Conservation (phyloP, 2,888 invertebrate species). For the Mactromeris polynyma region DNA sequence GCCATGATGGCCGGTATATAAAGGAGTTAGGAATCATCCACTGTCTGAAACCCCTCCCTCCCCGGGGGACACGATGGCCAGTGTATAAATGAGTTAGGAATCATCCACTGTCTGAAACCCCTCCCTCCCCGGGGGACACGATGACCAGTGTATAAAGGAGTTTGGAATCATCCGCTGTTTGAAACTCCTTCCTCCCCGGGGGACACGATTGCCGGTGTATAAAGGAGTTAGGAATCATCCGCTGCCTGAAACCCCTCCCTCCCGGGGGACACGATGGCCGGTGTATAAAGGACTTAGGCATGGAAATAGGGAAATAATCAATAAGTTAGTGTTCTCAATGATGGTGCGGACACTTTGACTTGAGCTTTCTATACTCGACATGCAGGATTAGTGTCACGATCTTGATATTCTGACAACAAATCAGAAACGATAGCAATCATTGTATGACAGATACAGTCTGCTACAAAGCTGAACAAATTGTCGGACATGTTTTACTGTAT, state of each 20-base stretch:
- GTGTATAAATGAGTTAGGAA: not conserved
- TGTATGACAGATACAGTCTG: not conserved
- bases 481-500: not conserved
- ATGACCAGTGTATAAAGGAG: no score
- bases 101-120: not conserved
- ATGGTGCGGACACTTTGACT: not conserved
- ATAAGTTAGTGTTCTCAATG: not conserved
- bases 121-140: not conserved
- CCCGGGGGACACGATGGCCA: no score
- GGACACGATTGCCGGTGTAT: no score
- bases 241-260: not conserved
- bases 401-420: not conserved
- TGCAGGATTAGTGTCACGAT: not conserved
- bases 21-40: not conserved
- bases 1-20: no score
- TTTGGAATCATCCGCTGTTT: not conserved
- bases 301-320: not conserved
- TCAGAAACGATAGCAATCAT: not conserved
- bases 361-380: not conserved
- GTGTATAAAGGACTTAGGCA: not conserved
- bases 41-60: not conserved
- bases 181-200: not conserved
- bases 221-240: no score
- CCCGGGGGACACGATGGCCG: not conserved
- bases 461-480: not conserved